Conservation (phyloP, 2,113 vertebrate genomes). For the Pomatorhinus ruficollis region DNA sequence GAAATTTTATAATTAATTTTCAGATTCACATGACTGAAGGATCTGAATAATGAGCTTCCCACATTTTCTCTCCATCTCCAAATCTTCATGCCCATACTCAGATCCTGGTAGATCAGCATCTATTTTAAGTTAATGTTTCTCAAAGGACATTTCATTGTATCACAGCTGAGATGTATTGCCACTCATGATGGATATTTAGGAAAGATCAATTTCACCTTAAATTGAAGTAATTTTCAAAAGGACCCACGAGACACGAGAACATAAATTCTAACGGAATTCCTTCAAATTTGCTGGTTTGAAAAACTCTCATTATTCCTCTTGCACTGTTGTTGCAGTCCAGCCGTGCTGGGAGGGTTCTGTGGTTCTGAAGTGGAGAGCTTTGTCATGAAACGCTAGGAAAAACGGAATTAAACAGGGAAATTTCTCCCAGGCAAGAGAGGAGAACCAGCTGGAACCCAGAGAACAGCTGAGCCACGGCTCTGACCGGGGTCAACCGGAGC, state of each 20-base stretch:
- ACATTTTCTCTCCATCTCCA: neutral
- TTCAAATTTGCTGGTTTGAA: neutral
- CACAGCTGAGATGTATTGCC: neutral
- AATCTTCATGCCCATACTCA: neutral
- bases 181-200: neutral
- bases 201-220: neutral
- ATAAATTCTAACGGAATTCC: neutral
- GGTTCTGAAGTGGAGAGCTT: neutral
- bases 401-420: neutral
- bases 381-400: neutral
- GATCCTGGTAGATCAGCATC: neutral
- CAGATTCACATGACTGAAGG: neutral
- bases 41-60: neutral
- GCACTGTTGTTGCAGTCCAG: neutral
- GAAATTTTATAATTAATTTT: conserved; percentile 15
- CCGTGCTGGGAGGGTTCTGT: neutral
- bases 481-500: neutral
- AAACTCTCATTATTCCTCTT: neutral
- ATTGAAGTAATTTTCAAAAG: neutral
- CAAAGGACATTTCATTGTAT: neutral
- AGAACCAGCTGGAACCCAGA: neutral
- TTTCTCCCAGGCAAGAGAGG: neutral
- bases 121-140: neutral
- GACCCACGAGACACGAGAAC: neutral
- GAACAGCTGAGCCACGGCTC: neutral